phyloP scores from a whole-genome alignment of 2,113 vertebrate genomes.

The Polypterus senegalus region DNA sequence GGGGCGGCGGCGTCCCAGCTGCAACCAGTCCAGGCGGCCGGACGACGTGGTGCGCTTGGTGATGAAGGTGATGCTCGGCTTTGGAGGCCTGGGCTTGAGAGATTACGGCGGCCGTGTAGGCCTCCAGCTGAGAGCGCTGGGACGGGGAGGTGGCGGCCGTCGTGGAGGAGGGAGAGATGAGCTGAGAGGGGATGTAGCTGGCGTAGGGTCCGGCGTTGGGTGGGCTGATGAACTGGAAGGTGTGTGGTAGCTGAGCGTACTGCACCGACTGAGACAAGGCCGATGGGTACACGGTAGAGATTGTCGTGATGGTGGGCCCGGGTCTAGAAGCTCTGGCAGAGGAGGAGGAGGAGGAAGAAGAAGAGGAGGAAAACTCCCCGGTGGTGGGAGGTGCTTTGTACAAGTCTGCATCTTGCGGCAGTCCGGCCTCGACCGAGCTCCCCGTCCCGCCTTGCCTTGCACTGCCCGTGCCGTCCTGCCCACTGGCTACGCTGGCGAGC shows the following conservation, averaged over 20 bases:
- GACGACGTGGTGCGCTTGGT: slow-evolving; percentile 56
- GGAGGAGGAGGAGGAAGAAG: slow-evolving; percentile 33
- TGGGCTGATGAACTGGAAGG: slow-evolving; percentile 81
- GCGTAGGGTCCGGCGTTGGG: slow-evolving; percentile 74
- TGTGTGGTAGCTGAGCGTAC: slow-evolving; percentile 78
- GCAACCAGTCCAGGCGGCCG: slow-evolving; percentile 63
- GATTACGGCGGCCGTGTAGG: slow-evolving; percentile 73
- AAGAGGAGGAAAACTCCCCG: slow-evolving; percentile 57
- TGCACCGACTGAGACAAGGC: slow-evolving; percentile 66
- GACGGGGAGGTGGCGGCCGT: slow-evolving; percentile 56
- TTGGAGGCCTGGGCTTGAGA: slow-evolving; percentile 57
- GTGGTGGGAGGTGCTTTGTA: slow-evolving; percentile 65
- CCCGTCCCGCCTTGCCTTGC: slow-evolving; percentile 40
- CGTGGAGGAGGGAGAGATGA: slow-evolving; percentile 66
- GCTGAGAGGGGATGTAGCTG: slow-evolving; percentile 77
- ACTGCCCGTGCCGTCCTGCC: slow-evolving; percentile 43
- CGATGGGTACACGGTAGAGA: slow-evolving; percentile 70
- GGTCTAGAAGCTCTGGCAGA: slow-evolving; percentile 36
- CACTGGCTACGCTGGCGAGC: slow-evolving; percentile 58
- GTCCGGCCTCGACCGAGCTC: slow-evolving; percentile 41
- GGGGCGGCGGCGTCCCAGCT: slow-evolving; percentile 48
- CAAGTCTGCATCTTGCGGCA: slow-evolving; percentile 58
- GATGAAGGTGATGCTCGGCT: slow-evolving; percentile 62
- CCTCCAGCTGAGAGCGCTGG: slow-evolving; percentile 71
- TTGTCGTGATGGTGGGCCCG: slow-evolving; percentile 60